phyloP scores from a whole-genome alignment of 2,888 invertebrate genomes.

The Drosophila nr. perissopoda region DNA sequence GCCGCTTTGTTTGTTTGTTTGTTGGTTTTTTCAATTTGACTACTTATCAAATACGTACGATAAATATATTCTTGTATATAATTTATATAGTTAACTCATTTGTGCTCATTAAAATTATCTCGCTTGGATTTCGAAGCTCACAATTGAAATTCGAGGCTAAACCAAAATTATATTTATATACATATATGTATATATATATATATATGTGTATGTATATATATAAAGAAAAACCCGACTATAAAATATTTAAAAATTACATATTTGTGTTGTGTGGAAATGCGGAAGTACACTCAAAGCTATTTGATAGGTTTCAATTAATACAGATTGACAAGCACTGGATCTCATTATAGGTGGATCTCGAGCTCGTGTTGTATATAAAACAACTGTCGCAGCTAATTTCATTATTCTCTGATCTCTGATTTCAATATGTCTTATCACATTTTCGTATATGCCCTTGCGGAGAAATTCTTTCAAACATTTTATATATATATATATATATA shows the following conservation, averaged over 20 bases:
- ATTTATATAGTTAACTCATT: slow-evolving; percentile 54
- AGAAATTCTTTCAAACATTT: background rate
- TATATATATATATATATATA: background rate
- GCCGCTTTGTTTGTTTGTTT: slow-evolving; percentile 5
- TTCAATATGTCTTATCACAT: slow-evolving; percentile 29
- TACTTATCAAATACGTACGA: slow-evolving; percentile 50
- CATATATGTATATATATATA: too few species aligned
- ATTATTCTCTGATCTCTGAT: slow-evolving; percentile 12
- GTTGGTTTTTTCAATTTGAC: slow-evolving; percentile 22
- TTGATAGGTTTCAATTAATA: slow-evolving; percentile 3
- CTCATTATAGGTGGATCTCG: slow-evolving; percentile 6
- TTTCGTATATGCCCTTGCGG: slow-evolving; percentile 13
- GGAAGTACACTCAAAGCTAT: background rate
- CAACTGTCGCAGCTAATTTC: slow-evolving; percentile 12
- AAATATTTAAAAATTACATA: slow-evolving; percentile 7
- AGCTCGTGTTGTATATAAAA: background rate
- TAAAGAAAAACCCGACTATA: background rate
- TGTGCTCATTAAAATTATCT: slow-evolving; percentile 45
- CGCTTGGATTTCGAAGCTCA: slow-evolving; percentile 42
- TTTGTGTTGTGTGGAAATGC: slow-evolving; percentile 19
- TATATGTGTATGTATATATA: background rate
- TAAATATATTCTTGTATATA: slow-evolving; percentile 30
- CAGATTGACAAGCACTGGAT: slow-evolving; percentile 14
- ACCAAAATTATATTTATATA: background rate
- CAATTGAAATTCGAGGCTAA: slow-evolving; percentile 26